Evolutionary conservation across 2,113 vertebrate species (phyloP).

Genomic region (Pyxicephalus adspersus): DNA sequence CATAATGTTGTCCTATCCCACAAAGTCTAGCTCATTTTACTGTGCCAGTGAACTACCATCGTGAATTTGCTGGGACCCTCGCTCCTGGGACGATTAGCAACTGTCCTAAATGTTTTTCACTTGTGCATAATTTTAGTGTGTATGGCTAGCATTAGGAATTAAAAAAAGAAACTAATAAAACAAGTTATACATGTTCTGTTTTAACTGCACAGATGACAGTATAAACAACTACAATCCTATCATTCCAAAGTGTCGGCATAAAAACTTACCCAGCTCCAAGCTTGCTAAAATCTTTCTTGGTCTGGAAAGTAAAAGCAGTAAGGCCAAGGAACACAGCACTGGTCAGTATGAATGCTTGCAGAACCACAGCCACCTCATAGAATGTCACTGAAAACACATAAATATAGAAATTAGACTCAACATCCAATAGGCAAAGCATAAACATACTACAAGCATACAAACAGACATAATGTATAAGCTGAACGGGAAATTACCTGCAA

Average conservation of each 20-base stretch:
- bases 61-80: no score
- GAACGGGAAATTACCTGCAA: slow-evolving; percentile 73
- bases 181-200: not conserved
- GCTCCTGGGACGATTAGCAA: no score
- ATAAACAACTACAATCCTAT: not conserved
- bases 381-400: slow-evolving; percentile 82
- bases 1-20: no score
- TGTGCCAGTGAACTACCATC: no score
- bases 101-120: no score
- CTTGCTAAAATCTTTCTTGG: slow-evolving; percentile 93
- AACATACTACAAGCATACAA: not conserved
- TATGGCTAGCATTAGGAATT: no score
- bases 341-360: slow-evolving; percentile 90
- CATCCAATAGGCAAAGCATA: not conserved
- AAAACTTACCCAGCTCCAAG: slow-evolving; percentile 83
- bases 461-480: not conserved
- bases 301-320: slow-evolving; percentile 89
- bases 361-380: slow-evolving; percentile 82
- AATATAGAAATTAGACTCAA: slow-evolving; percentile 8
- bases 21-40: no score
- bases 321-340: slow-evolving; percentile 87
- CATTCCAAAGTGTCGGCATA: not conserved
- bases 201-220: not conserved
- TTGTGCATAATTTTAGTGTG: no score
- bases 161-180: not conserved